Evolutionary conservation across 2,797 vertebrate species (phyloP).

Genomic region (Diplodus sargus): DNA sequence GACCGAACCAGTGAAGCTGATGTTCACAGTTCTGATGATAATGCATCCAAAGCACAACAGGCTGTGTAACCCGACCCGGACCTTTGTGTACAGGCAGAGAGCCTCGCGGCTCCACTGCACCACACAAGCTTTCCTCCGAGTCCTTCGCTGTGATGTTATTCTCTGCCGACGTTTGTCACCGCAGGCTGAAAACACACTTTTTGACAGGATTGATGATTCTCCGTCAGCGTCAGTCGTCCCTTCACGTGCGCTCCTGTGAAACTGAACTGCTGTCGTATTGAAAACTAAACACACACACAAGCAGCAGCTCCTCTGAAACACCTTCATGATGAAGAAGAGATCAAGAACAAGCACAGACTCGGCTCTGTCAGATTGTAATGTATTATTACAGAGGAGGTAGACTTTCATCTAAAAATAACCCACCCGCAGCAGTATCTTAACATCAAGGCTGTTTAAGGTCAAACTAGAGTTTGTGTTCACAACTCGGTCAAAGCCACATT

Average conservation of each 20-base stretch:
- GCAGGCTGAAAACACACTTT: constrained; percentile 13
- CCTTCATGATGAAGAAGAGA: constrained; percentile 23
- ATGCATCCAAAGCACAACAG: constrained; percentile 7
- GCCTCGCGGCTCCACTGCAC: background rate
- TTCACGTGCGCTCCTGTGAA: background rate
- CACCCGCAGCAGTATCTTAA: constrained; percentile 27
- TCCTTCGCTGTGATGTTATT: constrained; percentile 8
- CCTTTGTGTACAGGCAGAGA: constrained; percentile 20
- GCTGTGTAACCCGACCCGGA: constrained; percentile 21
- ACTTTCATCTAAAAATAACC: constrained; percentile 75
- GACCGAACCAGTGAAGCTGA: background rate
- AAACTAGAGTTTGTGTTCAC: constrained; percentile 29
- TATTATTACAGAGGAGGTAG: constrained; percentile 70
- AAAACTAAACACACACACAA: constrained; percentile 9
- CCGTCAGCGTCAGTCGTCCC: constrained; percentile 1
- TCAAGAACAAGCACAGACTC: constrained; percentile 10
- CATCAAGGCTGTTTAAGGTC: constrained; percentile 51
- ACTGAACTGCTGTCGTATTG: constrained; percentile 16
- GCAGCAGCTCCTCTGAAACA: background rate
- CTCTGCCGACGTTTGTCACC: constrained; percentile 2
- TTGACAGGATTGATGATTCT: constrained; percentile 14
- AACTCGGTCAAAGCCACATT: background rate
- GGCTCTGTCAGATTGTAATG: constrained; percentile 56
- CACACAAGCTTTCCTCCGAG: background rate
- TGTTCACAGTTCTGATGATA: background rate